These are phyloP conservation scores for Malurus leucopterus DNA, from an alignment of 2,797 vertebrate species.

Conservation along the genomic window DNA sequence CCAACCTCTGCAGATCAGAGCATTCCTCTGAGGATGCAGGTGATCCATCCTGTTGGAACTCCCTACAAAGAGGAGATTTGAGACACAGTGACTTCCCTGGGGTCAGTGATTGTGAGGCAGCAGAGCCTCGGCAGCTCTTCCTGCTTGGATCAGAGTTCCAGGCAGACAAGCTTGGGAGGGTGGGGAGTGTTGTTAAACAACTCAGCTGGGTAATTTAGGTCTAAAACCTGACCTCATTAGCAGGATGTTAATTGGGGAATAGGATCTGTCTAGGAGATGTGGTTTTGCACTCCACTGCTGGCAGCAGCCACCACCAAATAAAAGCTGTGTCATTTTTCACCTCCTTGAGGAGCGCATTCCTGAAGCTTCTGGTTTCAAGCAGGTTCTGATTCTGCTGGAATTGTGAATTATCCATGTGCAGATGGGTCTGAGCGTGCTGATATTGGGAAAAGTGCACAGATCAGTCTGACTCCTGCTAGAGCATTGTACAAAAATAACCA, in stretches of 20 bases:
- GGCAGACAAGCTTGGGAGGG: neutral
- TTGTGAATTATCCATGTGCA: fast-evolving
- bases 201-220: neutral
- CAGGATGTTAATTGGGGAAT: neutral
- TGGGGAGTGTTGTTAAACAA: neutral
- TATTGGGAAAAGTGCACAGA: neutral
- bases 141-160: neutral
- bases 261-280: neutral
- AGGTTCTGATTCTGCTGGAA: neutral
- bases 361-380: neutral
- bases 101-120: neutral
- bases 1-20: fast-evolving
- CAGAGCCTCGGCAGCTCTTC: neutral
- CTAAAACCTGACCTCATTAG: neutral
- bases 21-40: neutral
- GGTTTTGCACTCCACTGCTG: neutral
- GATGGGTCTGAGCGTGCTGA: neutral
- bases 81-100: neutral
- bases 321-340: neutral
- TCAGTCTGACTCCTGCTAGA: neutral
- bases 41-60: neutral
- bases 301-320: neutral
- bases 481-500: neutral
- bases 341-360: neutral
- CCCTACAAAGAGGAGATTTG: neutral